Conservation (phyloP, 2,113 vertebrate genomes). For the Hypocryptadius cinnamomeus region DNA sequence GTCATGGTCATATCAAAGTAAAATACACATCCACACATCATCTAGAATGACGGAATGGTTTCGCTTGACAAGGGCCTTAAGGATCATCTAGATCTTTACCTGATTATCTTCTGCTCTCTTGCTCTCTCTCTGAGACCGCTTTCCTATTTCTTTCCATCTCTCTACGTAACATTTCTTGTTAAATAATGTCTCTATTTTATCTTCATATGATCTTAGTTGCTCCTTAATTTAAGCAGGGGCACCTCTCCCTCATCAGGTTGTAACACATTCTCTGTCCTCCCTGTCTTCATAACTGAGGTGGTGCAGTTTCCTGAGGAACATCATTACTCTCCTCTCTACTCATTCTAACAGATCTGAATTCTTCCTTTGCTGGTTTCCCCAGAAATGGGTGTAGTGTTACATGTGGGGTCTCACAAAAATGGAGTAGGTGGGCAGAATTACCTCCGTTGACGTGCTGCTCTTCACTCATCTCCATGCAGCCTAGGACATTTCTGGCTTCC, state of each 20-base stretch:
- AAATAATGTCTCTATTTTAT: not conserved
- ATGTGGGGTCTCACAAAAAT: not conserved
- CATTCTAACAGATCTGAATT: not conserved
- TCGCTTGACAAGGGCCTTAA: not conserved
- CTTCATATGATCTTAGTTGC: not conserved
- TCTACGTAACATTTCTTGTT: not conserved
- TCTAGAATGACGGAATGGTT: not conserved
- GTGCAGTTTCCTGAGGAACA: not conserved
- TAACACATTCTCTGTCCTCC: not conserved
- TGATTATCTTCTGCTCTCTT: not conserved
- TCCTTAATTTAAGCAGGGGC: not conserved
- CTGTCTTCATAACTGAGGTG: too few species aligned
- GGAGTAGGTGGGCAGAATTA: not conserved
- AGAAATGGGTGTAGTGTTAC: not conserved
- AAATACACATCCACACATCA: too few species aligned
- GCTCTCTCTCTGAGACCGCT: not conserved
- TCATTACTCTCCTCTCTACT: not conserved
- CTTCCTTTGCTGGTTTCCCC: too few species aligned
- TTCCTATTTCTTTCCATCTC: not conserved
- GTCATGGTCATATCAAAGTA: not conserved
- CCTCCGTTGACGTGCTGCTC: rapidly evolving
- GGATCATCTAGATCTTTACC: not conserved
- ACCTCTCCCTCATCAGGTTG: rapidly evolving
- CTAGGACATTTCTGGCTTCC: not conserved
- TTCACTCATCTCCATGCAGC: not conserved